Evolutionary conservation across 2,797 vertebrate species (phyloP).

Genomic region (Anabas testudineus): DNA sequence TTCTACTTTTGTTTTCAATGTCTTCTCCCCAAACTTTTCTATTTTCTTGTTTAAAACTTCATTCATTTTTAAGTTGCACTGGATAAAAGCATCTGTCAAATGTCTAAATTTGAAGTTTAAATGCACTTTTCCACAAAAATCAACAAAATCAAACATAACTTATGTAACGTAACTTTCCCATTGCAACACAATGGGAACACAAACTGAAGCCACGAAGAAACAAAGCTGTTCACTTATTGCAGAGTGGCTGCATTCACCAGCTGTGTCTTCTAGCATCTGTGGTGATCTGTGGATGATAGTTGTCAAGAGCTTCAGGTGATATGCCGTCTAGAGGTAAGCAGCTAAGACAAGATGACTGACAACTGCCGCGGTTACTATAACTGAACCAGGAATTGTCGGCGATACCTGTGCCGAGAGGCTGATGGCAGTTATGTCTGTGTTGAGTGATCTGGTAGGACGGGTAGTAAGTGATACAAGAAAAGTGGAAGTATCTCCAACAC

Average conservation of each 20-base stretch:
- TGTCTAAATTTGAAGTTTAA: neutral
- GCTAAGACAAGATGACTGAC: slow-evolving; percentile 38
- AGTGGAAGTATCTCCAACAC: neutral
- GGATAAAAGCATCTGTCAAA: neutral
- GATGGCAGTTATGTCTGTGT: slow-evolving; percentile 1
- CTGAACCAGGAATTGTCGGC: neutral
- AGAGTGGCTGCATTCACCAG: slow-evolving; percentile 36
- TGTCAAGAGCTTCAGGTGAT: slow-evolving; percentile 18
- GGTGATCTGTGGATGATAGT: slow-evolving; percentile 32
- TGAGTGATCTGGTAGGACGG: slow-evolving; percentile 19
- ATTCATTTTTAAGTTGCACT: neutral
- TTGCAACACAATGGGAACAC: neutral
- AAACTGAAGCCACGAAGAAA: slow-evolving; percentile 10
- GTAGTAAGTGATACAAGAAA: neutral
- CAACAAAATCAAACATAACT: too few relatives aligned
- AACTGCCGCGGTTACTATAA: slow-evolving; percentile 28
- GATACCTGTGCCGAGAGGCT: slow-evolving; percentile 25
- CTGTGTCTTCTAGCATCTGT: slow-evolving; percentile 33
- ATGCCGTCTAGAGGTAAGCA: slow-evolving; percentile 47
- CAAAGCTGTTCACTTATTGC: slow-evolving; percentile 17
- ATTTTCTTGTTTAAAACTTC: neutral
- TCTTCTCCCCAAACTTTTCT: too few relatives aligned
- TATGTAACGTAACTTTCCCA: too few relatives aligned
- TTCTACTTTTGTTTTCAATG: neutral
- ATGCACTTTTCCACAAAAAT: neutral